phyloP scores from a whole-genome alignment of 2,113 vertebrate genomes.

The Tetrao urogallus region DNA sequence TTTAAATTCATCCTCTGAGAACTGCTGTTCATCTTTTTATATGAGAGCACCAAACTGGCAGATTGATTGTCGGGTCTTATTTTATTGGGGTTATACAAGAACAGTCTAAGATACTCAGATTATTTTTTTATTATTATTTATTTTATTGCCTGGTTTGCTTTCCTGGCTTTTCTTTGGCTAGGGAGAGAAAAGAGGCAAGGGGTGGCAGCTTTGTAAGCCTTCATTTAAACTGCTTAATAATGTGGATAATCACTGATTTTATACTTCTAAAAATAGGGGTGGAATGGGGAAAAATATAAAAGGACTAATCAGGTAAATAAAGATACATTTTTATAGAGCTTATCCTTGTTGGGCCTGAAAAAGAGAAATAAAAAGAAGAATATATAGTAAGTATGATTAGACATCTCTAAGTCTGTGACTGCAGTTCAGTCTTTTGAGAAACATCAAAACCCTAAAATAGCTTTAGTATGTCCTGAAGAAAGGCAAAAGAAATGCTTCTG shows the following conservation, averaged over 20 bases:
- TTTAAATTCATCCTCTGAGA: conserved; percentile 1
- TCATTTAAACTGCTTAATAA: background rate
- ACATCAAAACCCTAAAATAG: background rate
- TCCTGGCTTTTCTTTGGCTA: background rate
- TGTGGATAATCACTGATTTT: background rate
- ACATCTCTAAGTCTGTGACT: background rate
- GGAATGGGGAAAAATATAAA: background rate
- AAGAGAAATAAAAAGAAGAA: background rate
- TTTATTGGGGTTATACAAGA: background rate
- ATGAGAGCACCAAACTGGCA: background rate
- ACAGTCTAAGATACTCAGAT: background rate
- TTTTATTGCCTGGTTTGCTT: background rate
- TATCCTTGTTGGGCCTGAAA: background rate
- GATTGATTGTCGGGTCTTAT: background rate
- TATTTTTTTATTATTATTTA: background rate
- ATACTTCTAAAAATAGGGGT: background rate
- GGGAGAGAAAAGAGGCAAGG: background rate
- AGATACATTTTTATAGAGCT: background rate
- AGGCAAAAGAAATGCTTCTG: background rate
- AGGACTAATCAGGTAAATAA: background rate
- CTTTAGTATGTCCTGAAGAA: background rate
- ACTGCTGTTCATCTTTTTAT: background rate
- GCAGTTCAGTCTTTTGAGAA: background rate
- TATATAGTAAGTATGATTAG: background rate
- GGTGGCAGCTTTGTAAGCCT: background rate